Conservation (phyloP, 1,140 invertebrate genomes). For the Papilio polytes region DNA sequence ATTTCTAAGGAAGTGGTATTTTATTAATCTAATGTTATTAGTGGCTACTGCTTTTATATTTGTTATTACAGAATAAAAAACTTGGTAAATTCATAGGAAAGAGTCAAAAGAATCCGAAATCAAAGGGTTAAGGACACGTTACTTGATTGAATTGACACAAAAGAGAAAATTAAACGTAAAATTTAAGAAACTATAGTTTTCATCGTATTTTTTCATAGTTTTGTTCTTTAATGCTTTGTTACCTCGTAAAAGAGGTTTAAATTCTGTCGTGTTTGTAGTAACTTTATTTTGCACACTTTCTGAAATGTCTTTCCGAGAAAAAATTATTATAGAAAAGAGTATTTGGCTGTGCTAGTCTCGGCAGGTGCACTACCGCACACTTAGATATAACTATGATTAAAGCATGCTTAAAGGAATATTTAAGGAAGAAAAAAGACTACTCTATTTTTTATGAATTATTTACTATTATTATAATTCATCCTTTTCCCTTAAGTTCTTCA, state of each 20-base stretch:
- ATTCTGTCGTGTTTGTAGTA: too few relatives aligned
- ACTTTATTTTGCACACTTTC: too few relatives aligned
- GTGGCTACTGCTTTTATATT: background rate
- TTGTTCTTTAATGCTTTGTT: background rate
- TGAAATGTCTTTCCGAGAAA: too few relatives aligned
- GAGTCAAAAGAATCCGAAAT: background rate
- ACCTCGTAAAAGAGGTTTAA: too few relatives aligned
- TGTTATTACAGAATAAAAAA: background rate
- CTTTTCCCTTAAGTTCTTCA: background rate
- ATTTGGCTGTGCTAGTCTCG: too few relatives aligned
- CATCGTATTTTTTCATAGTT: background rate
- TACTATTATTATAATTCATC: constrained; percentile 38
- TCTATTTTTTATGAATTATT: background rate
- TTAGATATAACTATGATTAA: background rate
- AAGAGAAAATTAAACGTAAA: background rate
- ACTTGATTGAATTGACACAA: background rate
- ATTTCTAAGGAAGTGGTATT: constrained; percentile 20
- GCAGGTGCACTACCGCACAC: too few relatives aligned
- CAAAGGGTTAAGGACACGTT: background rate
- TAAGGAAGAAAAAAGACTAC: background rate
- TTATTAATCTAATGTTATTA: background rate
- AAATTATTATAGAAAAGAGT: too few relatives aligned
- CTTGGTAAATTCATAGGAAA: background rate
- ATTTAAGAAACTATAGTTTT: background rate
- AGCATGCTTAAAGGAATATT: background rate